Percentiles rank a stretch among this genome's conserved stretches.
phyloP scores from a whole-genome alignment of 2,797 vertebrate species.

The Hydrophis major region DNA sequence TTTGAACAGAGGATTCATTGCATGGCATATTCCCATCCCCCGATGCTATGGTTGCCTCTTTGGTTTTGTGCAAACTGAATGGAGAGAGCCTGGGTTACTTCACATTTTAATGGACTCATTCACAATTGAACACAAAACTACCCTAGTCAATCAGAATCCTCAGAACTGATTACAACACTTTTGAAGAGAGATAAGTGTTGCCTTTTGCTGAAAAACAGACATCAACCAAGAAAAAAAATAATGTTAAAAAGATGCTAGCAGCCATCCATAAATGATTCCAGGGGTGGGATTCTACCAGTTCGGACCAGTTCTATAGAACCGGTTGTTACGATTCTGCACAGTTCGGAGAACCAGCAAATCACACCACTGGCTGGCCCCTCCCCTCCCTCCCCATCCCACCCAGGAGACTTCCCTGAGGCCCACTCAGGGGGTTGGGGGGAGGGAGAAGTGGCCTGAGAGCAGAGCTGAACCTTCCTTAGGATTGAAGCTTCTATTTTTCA shows the following conservation, averaged over 20 bases:
- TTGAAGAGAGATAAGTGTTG: background rate
- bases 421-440: no score
- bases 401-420: no score
- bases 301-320: no score
- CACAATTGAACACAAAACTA: conserved; percentile 16
- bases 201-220: conserved; percentile 20
- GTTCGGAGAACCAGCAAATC: no score
- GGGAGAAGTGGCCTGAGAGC: no score
- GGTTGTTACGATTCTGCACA: no score
- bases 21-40: background rate
- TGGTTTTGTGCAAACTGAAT: background rate
- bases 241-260: conserved; percentile 14
- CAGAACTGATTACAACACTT: background rate
- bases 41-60: background rate
- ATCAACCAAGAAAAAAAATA: conserved; percentile 6
- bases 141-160: background rate
- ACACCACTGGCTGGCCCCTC: no score
- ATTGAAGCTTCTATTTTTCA: no score
- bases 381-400: no score
- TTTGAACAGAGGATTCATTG: background rate
- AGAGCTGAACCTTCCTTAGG: no score
- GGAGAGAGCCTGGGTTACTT: background rate
- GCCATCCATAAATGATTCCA: background rate
- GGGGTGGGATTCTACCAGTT: no score
- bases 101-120: background rate